phyloP scores from a whole-genome alignment of 1,140 invertebrate genomes.

The Saccostrea glomerata region DNA sequence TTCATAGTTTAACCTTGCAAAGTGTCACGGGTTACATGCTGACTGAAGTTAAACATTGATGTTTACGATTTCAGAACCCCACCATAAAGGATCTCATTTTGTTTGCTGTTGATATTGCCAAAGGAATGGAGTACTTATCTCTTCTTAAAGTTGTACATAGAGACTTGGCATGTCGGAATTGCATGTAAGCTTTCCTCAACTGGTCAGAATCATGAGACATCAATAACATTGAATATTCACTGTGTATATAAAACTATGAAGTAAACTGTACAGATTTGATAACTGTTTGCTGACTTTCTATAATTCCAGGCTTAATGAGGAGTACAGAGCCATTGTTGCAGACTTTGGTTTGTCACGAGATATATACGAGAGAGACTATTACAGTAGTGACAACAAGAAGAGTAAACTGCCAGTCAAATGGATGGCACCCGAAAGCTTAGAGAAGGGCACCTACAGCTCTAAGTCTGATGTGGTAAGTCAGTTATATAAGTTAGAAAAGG shows the following conservation, averaged over 20 bases:
- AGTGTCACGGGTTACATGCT: neutral
- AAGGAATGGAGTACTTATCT: constrained; percentile 91
- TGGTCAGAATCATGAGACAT: too few species aligned
- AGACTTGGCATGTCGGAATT: constrained; percentile 92
- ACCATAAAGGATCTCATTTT: constrained; percentile 80
- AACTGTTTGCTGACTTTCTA: neutral
- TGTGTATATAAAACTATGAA: too few species aligned
- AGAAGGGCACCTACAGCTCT: constrained; percentile 76
- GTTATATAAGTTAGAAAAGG: constrained; percentile 66
- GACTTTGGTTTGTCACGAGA: constrained; percentile 83
- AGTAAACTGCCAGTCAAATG: constrained; percentile 79
- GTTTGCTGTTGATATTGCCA: constrained; percentile 86
- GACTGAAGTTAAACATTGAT: neutral
- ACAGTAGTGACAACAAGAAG: constrained; percentile 79
- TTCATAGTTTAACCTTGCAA: neutral
- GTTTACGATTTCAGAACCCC: constrained; percentile 71
- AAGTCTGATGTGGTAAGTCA: constrained; percentile 78
- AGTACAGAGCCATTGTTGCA: constrained; percentile 79
- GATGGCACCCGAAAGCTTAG: constrained; percentile 79
- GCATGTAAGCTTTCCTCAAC: constrained; percentile 77
- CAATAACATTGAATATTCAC: too few species aligned
- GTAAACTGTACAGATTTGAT: too few species aligned
- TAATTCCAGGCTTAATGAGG: constrained; percentile 77
- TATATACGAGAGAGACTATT: constrained; percentile 81
- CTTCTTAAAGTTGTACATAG: constrained; percentile 91